A percentile compares a stretch with the other conserved stretches of the same genome.
phyloP scores from a whole-genome alignment of 2,113 vertebrate genomes.

The Ondatra zibethicus region DNA sequence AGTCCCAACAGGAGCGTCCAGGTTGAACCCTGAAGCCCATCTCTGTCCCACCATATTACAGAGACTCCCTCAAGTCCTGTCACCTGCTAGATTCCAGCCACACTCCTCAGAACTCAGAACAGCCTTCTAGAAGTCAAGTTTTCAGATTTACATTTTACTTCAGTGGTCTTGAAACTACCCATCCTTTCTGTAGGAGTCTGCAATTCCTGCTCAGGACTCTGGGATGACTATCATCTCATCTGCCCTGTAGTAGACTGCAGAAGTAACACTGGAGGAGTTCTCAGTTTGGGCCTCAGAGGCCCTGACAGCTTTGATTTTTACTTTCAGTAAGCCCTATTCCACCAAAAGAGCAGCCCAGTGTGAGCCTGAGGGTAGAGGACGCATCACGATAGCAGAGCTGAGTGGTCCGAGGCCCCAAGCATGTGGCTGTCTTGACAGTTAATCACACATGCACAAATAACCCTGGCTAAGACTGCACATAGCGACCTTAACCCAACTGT shows the following conservation, averaged over 20 bases:
- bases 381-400: not conserved
- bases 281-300: not conserved
- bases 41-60: not conserved
- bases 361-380: not conserved
- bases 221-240: not conserved
- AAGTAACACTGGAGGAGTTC: slow-evolving; percentile 8
- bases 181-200: not conserved
- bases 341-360: not conserved
- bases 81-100: not conserved
- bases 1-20: not conserved
- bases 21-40: not conserved
- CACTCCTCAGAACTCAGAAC: not conserved
- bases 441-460: not conserved
- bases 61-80: not conserved
- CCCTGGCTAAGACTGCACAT: not conserved
- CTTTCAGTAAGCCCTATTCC: not conserved
- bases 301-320: not conserved
- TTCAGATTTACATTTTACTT: not conserved
- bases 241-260: not conserved
- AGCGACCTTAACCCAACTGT: not conserved
- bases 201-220: not conserved
- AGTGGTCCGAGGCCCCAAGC: not conserved
- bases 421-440: not conserved
- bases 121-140: slow-evolving; percentile 13
- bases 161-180: slow-evolving; percentile 13